Evolutionary conservation across 2,888 invertebrate species (phyloP), one percentile per base, ranked within the genome.

Genomic region (Meloe dianella): DNA sequence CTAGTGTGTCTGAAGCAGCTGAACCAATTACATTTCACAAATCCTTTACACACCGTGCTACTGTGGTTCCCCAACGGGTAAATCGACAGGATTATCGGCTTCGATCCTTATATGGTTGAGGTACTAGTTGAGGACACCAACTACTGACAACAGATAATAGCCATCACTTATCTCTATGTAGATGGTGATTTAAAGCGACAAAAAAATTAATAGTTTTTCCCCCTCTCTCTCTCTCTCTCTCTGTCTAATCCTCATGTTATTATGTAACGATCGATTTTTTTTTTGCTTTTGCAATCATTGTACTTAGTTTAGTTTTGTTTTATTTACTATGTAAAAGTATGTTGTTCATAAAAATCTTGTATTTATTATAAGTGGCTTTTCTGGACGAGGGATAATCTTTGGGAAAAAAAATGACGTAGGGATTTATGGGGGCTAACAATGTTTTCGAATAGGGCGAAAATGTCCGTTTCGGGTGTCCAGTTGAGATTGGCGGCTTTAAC

Each of bases 1-100:
- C 84, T 83, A 85, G 84, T 85, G 85, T 86, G 86, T 86, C 86
- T 85, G 84, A 85, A 85, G 85, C 87, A 87, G 87, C 87, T 87
- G 87, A 87, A 86, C 87, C 87, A 87, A 87, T 87, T 87, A 87
- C 87, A 85, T 82, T 79, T 81, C 79, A 80, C 81, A 84, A 84
- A 84, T 84, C 84, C 83, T 83, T 81, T 79, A 77, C 77, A 75
- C 78, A 76, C 75, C 75, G 74, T 73, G 65, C 70, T 74, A 63
- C 73, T 77, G 78, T 74, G 75, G 75, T 74, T 77, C 75, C 78
- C 74, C 75, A 78, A 74, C 77, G 70, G 74, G 77, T 75, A 77
- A 76, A 77, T 77, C 77, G 74, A 66, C 68, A 65, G 77, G 68
- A 68, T 68, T 68, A 68, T 60, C 47, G 47, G 17, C 47, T 30